A percentile compares a stretch with the other conserved stretches of the same genome.
Conservation (phyloP, 92 coral and sea anemone species). For the Zoanthus sociatus region DNA sequence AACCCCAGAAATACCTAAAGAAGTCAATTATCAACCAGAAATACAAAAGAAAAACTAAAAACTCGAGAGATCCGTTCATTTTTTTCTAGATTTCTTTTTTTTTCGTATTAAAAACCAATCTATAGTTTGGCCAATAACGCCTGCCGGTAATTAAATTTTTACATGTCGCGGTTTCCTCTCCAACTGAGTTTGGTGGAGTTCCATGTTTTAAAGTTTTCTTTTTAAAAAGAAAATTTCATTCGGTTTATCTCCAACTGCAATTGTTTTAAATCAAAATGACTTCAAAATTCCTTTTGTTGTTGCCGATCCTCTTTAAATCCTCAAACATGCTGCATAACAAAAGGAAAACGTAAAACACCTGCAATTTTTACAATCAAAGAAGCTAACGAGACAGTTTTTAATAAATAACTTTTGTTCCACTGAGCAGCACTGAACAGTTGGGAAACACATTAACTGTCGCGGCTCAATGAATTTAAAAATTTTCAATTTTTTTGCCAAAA, state of each 20-base stretch:
- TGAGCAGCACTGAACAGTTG: too few relatives aligned
- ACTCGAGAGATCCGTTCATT: slow-evolving; percentile 15
- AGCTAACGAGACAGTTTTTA: too few relatives aligned
- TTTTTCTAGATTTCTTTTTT: not conserved
- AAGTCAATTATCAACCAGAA: not conserved
- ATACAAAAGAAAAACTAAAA: slow-evolving; percentile 17
- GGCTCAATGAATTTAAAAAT: too few relatives aligned
- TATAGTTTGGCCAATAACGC: not conserved
- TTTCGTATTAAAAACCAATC: not conserved
- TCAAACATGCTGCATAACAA: not conserved
- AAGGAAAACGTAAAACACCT: not conserved
- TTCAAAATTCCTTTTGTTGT: not conserved
- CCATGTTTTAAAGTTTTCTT: not conserved
- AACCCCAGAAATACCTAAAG: not conserved
- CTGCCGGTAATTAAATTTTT: not conserved
- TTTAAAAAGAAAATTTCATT: not conserved
- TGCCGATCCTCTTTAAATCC: not conserved
- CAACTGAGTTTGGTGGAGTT: not conserved
- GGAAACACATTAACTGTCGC: too few relatives aligned
- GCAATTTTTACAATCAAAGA: not conserved
- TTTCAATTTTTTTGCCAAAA: too few relatives aligned
- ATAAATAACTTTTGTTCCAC: too few relatives aligned
- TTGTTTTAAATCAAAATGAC: not conserved
- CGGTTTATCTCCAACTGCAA: not conserved
- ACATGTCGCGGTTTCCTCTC: not conserved